phyloP scores from a whole-genome alignment of 2,797 vertebrate species.

The Heterohyrax brucei region DNA sequence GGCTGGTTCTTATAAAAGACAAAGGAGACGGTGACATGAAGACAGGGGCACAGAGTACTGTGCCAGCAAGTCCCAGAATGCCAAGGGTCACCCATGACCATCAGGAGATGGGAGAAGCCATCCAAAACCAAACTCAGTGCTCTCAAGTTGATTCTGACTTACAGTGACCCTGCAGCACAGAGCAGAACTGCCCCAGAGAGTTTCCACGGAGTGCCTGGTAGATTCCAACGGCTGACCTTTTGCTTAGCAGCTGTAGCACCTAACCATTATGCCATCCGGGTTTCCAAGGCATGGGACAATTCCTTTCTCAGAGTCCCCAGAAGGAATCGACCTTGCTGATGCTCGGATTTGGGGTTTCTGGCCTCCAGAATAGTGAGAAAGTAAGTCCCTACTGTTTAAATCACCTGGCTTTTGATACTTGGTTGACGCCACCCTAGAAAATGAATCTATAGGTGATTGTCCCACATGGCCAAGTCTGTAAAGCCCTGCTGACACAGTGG shows the following conservation, averaged over 20 bases:
- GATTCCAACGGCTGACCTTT: no score
- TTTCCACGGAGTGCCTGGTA: no score
- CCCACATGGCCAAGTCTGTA: accelerated
- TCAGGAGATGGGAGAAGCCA: not conserved
- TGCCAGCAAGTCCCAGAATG: accelerated
- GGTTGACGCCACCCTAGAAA: accelerated
- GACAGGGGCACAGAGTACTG: not conserved
- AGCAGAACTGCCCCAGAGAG: no score
- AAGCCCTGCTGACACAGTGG: no score
- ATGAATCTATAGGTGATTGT: not conserved
- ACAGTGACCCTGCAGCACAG: no score
- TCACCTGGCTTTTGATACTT: accelerated
- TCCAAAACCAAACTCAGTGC: no score
- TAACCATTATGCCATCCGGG: no score
- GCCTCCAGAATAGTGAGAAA: not conserved
- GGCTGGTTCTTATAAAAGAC: not conserved
- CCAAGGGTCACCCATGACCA: not conserved
- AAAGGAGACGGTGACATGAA: not conserved
- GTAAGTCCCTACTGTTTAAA: not conserved
- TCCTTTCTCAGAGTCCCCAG: not conserved
- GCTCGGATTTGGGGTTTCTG: not conserved
- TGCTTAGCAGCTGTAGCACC: no score
- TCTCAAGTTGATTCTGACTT: no score
- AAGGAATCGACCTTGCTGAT: not conserved
- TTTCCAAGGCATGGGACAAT: not conserved